Percentiles rank a stretch among this genome's conserved stretches.
Evolutionary conservation across 2,113 vertebrate genomes (phyloP).

Genomic region (Pionites leucogaster): DNA sequence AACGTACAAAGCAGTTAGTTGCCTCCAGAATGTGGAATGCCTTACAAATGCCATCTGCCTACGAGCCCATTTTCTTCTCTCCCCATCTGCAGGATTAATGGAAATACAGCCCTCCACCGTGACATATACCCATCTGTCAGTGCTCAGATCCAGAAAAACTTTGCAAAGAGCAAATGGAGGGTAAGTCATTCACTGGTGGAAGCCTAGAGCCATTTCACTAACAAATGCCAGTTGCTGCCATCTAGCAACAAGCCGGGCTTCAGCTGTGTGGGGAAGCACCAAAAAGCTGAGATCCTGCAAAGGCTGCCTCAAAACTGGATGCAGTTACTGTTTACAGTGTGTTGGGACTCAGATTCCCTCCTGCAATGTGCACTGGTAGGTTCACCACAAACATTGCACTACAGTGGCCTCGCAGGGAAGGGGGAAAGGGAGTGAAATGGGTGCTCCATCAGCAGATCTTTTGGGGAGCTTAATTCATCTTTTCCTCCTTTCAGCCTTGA

Average conservation of each 20-base stretch:
- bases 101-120: slow-evolving; percentile 83
- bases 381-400: accelerated
- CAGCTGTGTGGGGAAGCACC: not conserved
- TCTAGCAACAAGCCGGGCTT: not conserved
- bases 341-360: not conserved
- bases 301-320: not conserved
- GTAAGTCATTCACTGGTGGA: slow-evolving; percentile 69
- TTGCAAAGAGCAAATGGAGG: slow-evolving; percentile 93
- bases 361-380: accelerated
- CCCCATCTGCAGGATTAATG: slow-evolving; percentile 85
- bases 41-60: slow-evolving; percentile 66
- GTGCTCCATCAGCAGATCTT: not conserved
- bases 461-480: not conserved
- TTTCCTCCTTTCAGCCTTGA: not conserved
- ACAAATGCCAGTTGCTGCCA: not conserved
- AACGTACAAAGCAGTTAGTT: slow-evolving; percentile 42
- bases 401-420: not conserved
- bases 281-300: not conserved
- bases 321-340: accelerated
- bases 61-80: slow-evolving; percentile 37
- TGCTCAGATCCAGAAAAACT: slow-evolving; percentile 91
- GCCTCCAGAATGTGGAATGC: slow-evolving; percentile 48
- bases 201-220: not conserved
- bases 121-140: slow-evolving; percentile 91
- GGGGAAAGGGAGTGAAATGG: not conserved